A percentile compares a stretch with the other conserved stretches of the same genome.
Conservation (phyloP, 2,888 invertebrate species). For the Lasioglossum malachurum region DNA sequence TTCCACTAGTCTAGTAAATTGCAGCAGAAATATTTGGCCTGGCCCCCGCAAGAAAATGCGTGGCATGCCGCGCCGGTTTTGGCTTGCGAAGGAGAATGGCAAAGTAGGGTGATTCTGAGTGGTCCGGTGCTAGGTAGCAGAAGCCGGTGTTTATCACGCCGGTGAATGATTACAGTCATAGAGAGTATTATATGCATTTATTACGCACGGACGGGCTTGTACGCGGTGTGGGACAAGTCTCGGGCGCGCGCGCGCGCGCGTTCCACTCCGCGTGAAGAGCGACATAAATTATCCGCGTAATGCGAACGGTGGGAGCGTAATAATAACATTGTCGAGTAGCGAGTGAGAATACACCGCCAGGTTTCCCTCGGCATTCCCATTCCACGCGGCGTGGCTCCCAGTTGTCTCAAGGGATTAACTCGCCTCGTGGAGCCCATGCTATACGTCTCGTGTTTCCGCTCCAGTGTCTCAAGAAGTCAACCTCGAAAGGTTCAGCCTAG, state of each 20-base stretch:
- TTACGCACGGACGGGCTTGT: slow-evolving; percentile 37
- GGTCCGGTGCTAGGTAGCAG: neutral
- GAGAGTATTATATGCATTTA: slow-evolving; percentile 55
- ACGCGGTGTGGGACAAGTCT: slow-evolving; percentile 45
- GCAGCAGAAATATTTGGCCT: neutral
- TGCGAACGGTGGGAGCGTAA: slow-evolving; percentile 73
- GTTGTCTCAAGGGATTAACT: slow-evolving; percentile 79
- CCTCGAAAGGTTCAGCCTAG: slow-evolving; percentile 73
- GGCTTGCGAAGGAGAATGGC: neutral
- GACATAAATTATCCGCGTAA: slow-evolving; percentile 77
- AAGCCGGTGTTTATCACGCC: slow-evolving; percentile 2
- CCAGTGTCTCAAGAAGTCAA: slow-evolving; percentile 75
- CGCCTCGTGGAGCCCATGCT: slow-evolving; percentile 75
- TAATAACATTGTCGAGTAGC: slow-evolving; percentile 77
- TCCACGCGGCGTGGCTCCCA: slow-evolving; percentile 70
- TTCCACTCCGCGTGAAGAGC: slow-evolving; percentile 66
- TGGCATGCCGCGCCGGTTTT: neutral
- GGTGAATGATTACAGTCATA: slow-evolving; percentile 26
- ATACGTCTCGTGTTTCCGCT: slow-evolving; percentile 76
- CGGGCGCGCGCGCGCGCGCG: slow-evolving; percentile 32
- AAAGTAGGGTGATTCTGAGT: neutral
- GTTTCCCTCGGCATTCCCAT: slow-evolving; percentile 65
- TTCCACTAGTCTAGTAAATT: neutral
- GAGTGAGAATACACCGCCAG: slow-evolving; percentile 70
- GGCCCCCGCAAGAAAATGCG: neutral